A percentile compares a stretch with the other conserved stretches of the same genome.
Evolutionary conservation across 2,888 invertebrate species (phyloP).

Genomic region (Parelbella ahira): DNA sequence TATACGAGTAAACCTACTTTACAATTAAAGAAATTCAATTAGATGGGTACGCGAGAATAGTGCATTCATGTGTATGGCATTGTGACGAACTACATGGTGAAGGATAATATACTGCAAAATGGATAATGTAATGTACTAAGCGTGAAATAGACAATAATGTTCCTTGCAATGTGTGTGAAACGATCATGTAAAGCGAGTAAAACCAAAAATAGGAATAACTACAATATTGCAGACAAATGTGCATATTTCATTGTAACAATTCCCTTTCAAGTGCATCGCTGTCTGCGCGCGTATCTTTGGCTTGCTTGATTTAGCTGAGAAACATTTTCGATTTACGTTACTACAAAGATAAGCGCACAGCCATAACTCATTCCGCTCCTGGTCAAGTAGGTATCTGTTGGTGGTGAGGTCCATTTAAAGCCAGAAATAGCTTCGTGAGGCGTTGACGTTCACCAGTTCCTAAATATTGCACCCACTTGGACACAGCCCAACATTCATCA

Average conservation of each 20-base stretch:
- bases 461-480: conserved; percentile 67
- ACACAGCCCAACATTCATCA: conserved; percentile 65
- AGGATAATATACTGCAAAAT: no score
- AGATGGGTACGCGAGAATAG: no score
- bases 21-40: no score
- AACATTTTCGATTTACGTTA: background rate
- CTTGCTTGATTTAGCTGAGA: no score
- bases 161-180: conserved; percentile 69
- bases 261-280: conserved; percentile 31
- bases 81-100: no score
- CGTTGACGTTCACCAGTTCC: conserved; percentile 48
- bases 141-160: conserved; percentile 58
- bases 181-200: conserved; percentile 59
- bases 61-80: no score
- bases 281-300: no score
- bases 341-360: conserved; percentile 27
- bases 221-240: conserved; percentile 35
- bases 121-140: no score
- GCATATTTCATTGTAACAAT: conserved; percentile 40
- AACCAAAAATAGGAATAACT: conserved; percentile 40
- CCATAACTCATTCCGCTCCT: conserved; percentile 42
- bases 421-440: conserved; percentile 53
- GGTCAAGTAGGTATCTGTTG: conserved; percentile 27
- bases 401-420: conserved; percentile 27
- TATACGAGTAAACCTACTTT: no score